These are phyloP conservation scores for Agriopis leucophaearia DNA, from an alignment of 2,888 invertebrate genomes.

Conservation along the genomic window DNA sequence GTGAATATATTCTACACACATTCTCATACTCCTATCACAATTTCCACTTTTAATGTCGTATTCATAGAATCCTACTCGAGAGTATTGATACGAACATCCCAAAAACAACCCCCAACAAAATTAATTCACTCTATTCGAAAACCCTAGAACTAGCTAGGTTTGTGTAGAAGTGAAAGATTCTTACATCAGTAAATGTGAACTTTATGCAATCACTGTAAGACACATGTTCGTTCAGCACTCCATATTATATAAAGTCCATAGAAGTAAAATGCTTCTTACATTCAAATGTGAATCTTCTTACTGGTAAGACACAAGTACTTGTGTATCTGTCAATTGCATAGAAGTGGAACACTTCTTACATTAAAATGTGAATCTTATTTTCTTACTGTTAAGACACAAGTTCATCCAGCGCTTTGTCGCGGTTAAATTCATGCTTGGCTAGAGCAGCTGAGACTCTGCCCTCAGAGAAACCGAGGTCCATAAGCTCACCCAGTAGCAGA, in stretches of 20 bases:
- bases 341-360: neutral
- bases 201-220: neutral
- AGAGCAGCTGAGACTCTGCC: slow-evolving; percentile 91
- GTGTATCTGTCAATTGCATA: neutral
- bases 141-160: neutral
- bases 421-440: slow-evolving; percentile 91
- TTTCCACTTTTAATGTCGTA: slow-evolving; percentile 14
- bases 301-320: neutral
- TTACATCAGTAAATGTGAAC: neutral
- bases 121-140: neutral
- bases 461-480: slow-evolving; percentile 94
- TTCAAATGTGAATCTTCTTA: neutral
- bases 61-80: slow-evolving; percentile 4
- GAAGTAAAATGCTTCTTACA: neutral
- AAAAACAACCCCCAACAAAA: neutral
- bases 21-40: slow-evolving; percentile 14
- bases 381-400: slow-evolving; percentile 88
- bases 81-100: neutral
- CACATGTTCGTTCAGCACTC: slow-evolving; percentile 2
- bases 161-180: neutral
- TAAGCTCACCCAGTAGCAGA: slow-evolving; percentile 90
- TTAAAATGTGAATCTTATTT: slow-evolving; percentile 13
- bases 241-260: too few relatives aligned
- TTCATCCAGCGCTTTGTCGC: slow-evolving; percentile 94
- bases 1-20: neutral